Percentiles rank a stretch among this genome's conserved stretches.
These are phyloP conservation scores for Anodontia alba DNA, from an alignment of 2,888 invertebrate species.

Conservation along the genomic window DNA sequence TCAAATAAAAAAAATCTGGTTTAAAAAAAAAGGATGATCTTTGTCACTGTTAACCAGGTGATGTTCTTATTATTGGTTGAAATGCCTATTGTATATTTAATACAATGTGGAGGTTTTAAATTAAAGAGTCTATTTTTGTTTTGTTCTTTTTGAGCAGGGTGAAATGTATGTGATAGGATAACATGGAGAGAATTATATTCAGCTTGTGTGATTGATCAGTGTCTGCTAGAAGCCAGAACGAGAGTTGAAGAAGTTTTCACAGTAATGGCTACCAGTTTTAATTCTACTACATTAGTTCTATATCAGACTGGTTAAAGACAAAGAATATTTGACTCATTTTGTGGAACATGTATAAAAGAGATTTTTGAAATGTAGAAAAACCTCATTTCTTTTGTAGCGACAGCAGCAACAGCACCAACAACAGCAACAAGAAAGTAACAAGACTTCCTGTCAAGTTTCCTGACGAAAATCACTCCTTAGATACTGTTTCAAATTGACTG, in stretches of 20 bases:
- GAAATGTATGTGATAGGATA: constrained; percentile 25
- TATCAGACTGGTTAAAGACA: too few species aligned
- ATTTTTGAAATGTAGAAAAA: background rate
- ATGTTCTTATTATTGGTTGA: too few species aligned
- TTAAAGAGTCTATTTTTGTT: too few species aligned
- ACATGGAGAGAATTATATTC: background rate
- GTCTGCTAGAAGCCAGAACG: background rate
- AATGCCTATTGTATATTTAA: too few species aligned
- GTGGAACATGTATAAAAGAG: background rate
- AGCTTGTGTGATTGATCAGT: background rate
- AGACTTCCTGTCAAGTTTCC: constrained; percentile 46
- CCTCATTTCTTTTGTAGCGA: constrained; percentile 35
- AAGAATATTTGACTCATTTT: background rate
- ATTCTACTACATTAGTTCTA: background rate
- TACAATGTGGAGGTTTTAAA: too few species aligned
- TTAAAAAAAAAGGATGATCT: too few species aligned
- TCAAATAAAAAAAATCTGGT: too few species aligned
- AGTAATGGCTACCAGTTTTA: background rate
- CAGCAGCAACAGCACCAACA: constrained; percentile 32
- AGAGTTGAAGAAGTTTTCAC: background rate
- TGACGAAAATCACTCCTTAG: constrained; percentile 18
- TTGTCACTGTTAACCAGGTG: too few species aligned
- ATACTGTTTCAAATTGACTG: background rate
- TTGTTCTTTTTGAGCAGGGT: constrained; percentile 18
- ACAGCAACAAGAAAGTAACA: constrained; percentile 16